phyloP scores from a whole-genome alignment of 2,113 vertebrate genomes.

The Manacus vitellinus region DNA sequence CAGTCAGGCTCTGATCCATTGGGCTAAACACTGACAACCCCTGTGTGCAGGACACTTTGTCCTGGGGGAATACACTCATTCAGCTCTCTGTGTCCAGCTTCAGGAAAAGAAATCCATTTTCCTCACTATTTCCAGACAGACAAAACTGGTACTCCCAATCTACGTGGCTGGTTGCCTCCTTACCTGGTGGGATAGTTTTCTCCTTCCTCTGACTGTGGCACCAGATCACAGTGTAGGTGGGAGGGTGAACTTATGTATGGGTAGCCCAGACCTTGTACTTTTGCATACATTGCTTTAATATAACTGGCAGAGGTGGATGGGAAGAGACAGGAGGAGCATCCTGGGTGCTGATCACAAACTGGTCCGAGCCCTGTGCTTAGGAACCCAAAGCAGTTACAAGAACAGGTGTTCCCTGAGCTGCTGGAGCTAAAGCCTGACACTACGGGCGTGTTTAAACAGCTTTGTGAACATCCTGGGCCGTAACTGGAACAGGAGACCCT shows the following conservation, averaged over 20 bases:
- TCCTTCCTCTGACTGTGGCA: not conserved
- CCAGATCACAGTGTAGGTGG: not conserved
- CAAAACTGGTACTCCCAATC: not conserved
- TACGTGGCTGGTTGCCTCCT: not conserved
- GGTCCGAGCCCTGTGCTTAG: not conserved
- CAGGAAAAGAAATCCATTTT: not conserved
- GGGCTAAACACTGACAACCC: not conserved
- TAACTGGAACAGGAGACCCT: not conserved
- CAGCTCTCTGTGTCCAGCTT: not conserved
- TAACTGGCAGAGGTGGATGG: not conserved
- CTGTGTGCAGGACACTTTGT: not conserved
- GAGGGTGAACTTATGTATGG: not conserved
- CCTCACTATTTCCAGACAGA: not conserved
- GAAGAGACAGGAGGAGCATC: not conserved
- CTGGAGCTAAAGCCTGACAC: not conserved
- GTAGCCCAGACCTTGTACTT: not conserved
- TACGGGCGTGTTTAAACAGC: fast-evolving
- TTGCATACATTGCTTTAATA: not conserved
- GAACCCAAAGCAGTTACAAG: not conserved
- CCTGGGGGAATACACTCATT: not conserved
- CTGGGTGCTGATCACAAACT: not conserved
- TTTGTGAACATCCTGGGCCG: not conserved
- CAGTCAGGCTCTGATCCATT: not conserved
- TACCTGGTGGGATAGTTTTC: not conserved
- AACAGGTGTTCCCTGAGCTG: not conserved